Evolutionary conservation across 2,888 invertebrate genomes (phyloP).

Genomic region (Drosophila algonquin): DNA sequence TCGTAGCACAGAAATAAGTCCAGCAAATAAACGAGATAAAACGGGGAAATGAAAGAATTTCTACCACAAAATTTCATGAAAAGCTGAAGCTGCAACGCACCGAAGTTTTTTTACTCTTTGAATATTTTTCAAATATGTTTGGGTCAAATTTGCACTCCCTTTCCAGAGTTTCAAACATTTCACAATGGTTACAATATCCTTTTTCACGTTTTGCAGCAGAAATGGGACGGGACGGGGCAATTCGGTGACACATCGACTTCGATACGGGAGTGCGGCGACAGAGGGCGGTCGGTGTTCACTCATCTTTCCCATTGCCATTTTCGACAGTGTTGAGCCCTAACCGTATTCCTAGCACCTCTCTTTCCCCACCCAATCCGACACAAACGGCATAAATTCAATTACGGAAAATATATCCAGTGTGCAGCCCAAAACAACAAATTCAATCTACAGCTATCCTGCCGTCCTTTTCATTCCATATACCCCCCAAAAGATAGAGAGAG

Average conservation of each 20-base stretch:
- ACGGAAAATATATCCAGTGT: slow-evolving; percentile 63
- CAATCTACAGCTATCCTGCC: slow-evolving; percentile 63
- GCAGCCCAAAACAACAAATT: slow-evolving; percentile 45
- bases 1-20: slow-evolving; percentile 24
- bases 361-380: background rate
- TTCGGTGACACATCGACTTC: background rate
- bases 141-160: no score
- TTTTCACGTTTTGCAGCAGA: background rate
- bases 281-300: slow-evolving; percentile 17
- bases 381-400: slow-evolving; percentile 70
- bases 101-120: background rate
- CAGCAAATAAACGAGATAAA: slow-evolving; percentile 30
- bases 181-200: background rate
- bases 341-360: background rate
- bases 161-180: background rate
- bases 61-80: slow-evolving; percentile 20
- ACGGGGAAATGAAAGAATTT: slow-evolving; percentile 17
- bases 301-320: slow-evolving; percentile 48
- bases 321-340: slow-evolving; percentile 33
- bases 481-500: slow-evolving; percentile 15
- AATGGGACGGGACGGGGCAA: background rate
- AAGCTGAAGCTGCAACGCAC: background rate
- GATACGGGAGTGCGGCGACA: background rate
- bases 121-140: no score
- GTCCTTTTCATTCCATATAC: slow-evolving; percentile 24